Base-by-base conservation (phyloP, 2,113 vertebrate genomes). In the Spheniscus mendiculus region DNA sequence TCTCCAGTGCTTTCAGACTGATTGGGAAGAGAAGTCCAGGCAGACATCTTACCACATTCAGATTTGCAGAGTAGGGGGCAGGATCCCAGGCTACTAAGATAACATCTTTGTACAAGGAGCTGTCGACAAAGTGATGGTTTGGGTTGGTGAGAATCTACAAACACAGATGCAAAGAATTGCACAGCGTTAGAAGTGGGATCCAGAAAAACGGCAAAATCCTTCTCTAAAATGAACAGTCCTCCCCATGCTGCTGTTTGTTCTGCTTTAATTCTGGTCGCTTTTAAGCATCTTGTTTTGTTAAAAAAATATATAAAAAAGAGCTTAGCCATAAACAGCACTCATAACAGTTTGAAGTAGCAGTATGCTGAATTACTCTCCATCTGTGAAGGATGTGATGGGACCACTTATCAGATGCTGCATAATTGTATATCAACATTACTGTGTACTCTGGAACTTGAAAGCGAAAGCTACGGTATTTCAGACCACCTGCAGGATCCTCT, bases 51-150 rank as follows among this genome's bases (percentile, higher is more conserved):
- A 99, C 99, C 99, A 99, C 98, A 29, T 99, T 98, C 79, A 99
- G 97, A 97, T 99, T 98, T 90, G 99, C 98, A 27, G 98, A 98
- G 94, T 99, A 99, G 17, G 99, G 99, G 34, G 99, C 99, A 62
- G 99, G 99, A 95, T 99, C 99, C 99, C 99, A 99, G 50, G 99
- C 99, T 91, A 99, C 98, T 97, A 99, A 97, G 70, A 98, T 98
- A 83, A 99, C 98, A 79, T 99, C 99, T 98, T 99, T 99, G 96
- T 99, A 99, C 89, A 99, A 98, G 9, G 99, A 98, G 91, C 98
- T 99, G 38, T 98, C 99, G 9, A 98, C 98, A 97, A 99, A 99
- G 53, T 98, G 98, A 95, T 99, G 98, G 38, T 89, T 98, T 50
- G 99, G 99, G 93, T 99, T 99, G 69, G 99, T 99, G 96, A 99